Evolutionary conservation across 2,888 invertebrate genomes (phyloP).

Genomic region (Hydriomena furcata): DNA sequence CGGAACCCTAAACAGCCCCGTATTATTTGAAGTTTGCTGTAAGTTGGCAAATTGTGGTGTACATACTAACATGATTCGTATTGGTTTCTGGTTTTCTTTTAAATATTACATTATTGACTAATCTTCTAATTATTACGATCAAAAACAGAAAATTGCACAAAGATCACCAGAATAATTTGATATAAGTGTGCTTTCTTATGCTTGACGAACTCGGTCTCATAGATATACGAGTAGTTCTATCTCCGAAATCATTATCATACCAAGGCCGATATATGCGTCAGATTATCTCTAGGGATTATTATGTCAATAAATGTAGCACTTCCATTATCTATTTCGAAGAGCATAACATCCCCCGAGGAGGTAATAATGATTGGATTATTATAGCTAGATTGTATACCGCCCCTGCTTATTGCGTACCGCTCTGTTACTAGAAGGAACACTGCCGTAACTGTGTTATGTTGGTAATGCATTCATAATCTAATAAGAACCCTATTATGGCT

Average conservation of each 20-base stretch:
- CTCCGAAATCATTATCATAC: slow-evolving; percentile 37
- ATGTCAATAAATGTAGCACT: slow-evolving; percentile 19
- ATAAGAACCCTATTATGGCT: neutral
- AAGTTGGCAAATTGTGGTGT: too few species aligned
- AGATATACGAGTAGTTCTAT: too few species aligned
- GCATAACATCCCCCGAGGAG: slow-evolving; percentile 26
- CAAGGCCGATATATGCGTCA: slow-evolving; percentile 52
- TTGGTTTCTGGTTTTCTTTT: too few species aligned
- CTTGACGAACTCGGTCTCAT: too few species aligned
- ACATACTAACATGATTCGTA: too few species aligned
- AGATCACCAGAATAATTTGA: too few species aligned
- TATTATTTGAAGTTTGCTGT: too few species aligned
- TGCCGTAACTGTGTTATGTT: neutral
- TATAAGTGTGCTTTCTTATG: too few species aligned
- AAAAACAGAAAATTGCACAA: too few species aligned
- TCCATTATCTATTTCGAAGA: slow-evolving; percentile 20
- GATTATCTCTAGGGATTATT: slow-evolving; percentile 44
- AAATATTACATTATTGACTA: too few species aligned
- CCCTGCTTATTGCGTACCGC: slow-evolving; percentile 5
- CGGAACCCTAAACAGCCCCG: too few species aligned
- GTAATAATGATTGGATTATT: slow-evolving; percentile 32
- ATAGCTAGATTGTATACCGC: slow-evolving; percentile 16
- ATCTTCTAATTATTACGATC: too few species aligned
- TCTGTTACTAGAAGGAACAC: neutral
- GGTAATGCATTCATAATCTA: neutral